Evolutionary conservation across 2,113 vertebrate genomes (phyloP).

Genomic region (Leptocoma aspasia): DNA sequence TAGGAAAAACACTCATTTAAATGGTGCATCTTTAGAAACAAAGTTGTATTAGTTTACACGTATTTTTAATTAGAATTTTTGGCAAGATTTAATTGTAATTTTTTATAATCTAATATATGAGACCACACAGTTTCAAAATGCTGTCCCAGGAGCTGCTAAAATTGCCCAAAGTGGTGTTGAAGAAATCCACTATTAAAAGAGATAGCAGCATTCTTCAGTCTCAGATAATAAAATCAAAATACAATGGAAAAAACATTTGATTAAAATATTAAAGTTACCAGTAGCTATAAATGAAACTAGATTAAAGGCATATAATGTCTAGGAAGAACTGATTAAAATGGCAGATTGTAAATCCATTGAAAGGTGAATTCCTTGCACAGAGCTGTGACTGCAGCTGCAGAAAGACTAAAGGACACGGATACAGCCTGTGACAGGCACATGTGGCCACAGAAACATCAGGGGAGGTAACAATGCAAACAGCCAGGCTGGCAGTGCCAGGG

Average conservation of each 20-base stretch:
- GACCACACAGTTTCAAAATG: not conserved
- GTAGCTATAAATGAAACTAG: not conserved
- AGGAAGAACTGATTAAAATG: not conserved
- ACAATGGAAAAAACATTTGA: not conserved
- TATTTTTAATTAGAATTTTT: not conserved
- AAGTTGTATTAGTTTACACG: not conserved
- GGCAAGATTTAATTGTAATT: not conserved
- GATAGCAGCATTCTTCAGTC: not conserved
- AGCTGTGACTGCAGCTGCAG: not conserved
- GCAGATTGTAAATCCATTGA: not conserved
- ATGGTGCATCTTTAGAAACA: not conserved
- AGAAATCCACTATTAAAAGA: not conserved
- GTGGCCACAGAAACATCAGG: rapidly evolving
- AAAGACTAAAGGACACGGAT: not conserved
- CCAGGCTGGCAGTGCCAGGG: not conserved
- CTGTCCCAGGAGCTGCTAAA: not conserved
- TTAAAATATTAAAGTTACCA: not conserved
- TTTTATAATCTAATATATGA: not conserved
- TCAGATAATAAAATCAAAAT: not conserved
- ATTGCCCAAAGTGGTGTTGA: not conserved
- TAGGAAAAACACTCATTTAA: not conserved
- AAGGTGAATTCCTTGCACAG: not conserved
- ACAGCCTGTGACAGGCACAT: rapidly evolving
- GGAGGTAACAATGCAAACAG: not conserved
- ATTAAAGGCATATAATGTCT: not conserved